Conservation (phyloP, 1,140 invertebrate species). For the Pomacea maculata region DNA sequence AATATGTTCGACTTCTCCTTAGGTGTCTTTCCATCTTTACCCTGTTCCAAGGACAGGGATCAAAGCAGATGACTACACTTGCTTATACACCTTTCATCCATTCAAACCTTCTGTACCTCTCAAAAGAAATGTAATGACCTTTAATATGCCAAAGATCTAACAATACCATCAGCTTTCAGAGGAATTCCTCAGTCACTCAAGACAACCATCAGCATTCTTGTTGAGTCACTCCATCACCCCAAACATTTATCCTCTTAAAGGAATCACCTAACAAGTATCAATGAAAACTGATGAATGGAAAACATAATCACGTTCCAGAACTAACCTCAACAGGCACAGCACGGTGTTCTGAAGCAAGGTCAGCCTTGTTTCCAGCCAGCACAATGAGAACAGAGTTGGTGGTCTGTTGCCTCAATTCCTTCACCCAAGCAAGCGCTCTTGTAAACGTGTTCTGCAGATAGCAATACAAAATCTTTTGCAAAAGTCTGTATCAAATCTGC, state of each 20-base stretch:
- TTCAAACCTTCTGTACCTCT: neutral
- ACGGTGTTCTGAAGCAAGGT: constrained; percentile 93
- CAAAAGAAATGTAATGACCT: too few relatives aligned
- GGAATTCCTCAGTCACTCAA: neutral
- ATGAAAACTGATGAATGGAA: neutral
- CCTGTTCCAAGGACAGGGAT: neutral
- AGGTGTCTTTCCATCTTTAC: too few relatives aligned
- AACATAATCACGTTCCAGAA: neutral
- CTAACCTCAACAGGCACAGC: constrained; percentile 84
- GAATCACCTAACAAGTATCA: neutral
- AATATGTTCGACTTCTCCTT: too few relatives aligned
- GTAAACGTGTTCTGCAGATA: constrained; percentile 88
- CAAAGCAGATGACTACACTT: neutral
- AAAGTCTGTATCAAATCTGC: neutral
- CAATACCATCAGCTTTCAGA: too few relatives aligned
- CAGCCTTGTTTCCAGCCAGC: constrained; percentile 86
- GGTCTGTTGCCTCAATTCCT: constrained; percentile 96
- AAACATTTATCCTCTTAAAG: neutral
- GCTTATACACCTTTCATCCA: neutral
- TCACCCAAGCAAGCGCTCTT: constrained; percentile 98
- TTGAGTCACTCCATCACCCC: neutral
- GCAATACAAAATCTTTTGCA: neutral
- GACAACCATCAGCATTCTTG: neutral
- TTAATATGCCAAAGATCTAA: too few relatives aligned
- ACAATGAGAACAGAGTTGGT: constrained; percentile 98